Evolutionary conservation across 2,797 vertebrate species (phyloP), one percentile per base, ranked within the genome.

Genomic region (Chromis chromis): DNA sequence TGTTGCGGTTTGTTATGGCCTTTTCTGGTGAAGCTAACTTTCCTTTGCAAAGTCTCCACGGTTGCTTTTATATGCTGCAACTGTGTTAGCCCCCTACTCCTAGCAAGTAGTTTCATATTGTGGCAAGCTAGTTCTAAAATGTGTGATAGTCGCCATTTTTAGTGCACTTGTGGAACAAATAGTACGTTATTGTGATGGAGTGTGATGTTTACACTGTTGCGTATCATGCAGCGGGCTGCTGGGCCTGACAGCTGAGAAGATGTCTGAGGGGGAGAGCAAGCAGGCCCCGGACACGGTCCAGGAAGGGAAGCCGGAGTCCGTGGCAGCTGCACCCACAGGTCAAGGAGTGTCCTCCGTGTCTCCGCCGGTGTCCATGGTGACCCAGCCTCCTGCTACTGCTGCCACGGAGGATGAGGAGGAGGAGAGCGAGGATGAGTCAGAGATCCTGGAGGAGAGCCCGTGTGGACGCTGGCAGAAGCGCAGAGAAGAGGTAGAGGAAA

Each of bases 401-500:
- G 93, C 94, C 63, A 94, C 94, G 0, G 95, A 96, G 85, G 96
- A 97, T 31, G 96, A 97, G 68, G 97, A 98, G 74, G 97, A 99
- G 77, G 92, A 99, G 90, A 99, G 97, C 11, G 98, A 99, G 90
- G 98, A 99, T 87, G 98, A 99, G 91, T 98, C 97, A 0, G 97
- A 99, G 90, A 99, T 99, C 84, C 92, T 99, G 77, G 98, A 99
- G 90, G 98, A 99, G 88, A 99, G 97, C 28, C 97, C 97, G 0
- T 99, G 98, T 88, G 98, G 98, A 56, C 96, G 97, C 65, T 99
- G 98, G 98, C 98, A 99, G 90, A 99, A 99, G 81, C 96, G 98
- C 60, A 95, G 97, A 48, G 98, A 99, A 83, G 98, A 99, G 96
- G 97, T 98, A 48, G n/a, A n/a, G 14, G 40, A 44, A 6, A 0